Evolutionary conservation across 2,113 vertebrate species (phyloP).

Genomic region (Fregetta grallaria): DNA sequence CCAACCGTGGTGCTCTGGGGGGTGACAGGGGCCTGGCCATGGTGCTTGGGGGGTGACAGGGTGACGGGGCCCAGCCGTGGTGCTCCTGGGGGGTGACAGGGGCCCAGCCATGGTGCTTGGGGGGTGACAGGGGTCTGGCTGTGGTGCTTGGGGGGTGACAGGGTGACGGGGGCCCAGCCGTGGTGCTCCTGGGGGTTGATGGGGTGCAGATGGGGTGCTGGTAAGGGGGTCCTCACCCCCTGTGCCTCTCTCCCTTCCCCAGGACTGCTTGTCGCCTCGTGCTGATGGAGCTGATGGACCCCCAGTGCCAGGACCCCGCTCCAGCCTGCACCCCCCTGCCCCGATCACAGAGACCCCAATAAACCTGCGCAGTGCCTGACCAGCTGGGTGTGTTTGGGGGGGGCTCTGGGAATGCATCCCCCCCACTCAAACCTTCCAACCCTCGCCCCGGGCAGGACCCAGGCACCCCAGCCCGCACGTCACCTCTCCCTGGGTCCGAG

Average conservation of each 20-base stretch:
- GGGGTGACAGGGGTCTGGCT: no score
- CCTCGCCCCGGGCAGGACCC: not conserved
- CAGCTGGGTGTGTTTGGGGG: not conserved
- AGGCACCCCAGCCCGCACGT: not conserved
- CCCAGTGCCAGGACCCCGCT: not conserved
- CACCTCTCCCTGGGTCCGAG: not conserved
- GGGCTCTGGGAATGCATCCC: not conserved
- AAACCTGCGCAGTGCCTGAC: not conserved
- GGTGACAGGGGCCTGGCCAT: not conserved
- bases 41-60: no score
- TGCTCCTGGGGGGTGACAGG: not conserved
- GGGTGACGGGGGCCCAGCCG: not conserved
- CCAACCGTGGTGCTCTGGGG: not conserved
- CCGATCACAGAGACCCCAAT: not conserved
- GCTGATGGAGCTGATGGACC: not conserved
- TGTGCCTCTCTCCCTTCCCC: not conserved
- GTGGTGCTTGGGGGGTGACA: not conserved
- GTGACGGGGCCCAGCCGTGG: no score
- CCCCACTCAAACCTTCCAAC: not conserved
- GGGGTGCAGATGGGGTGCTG: not conserved
- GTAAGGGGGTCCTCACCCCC: not conserved
- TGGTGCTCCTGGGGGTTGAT: not conserved
- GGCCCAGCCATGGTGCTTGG: not conserved
- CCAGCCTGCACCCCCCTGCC: rapidly evolving
- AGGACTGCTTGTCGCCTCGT: not conserved